Percentiles rank a stretch among this genome's conserved stretches.
These are phyloP conservation scores for Macrotus californicus DNA, from an alignment of 2,113 vertebrate genomes.

Conservation along the genomic window DNA sequence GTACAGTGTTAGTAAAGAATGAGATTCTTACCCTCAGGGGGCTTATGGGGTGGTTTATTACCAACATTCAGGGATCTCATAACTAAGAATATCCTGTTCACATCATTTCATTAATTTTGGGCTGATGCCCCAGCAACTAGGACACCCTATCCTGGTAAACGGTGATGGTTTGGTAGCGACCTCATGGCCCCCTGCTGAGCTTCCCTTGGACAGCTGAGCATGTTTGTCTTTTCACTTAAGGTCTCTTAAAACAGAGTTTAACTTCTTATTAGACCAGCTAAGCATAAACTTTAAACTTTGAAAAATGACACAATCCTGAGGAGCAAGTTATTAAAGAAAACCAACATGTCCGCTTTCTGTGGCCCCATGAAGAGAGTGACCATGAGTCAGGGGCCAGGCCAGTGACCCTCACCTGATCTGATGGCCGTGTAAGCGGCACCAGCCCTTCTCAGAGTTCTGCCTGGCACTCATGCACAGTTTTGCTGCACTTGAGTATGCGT, in stretches of 20 bases:
- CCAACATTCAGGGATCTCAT: neutral
- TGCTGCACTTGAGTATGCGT: fast-evolving
- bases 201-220: neutral
- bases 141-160: neutral
- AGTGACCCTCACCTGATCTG: neutral
- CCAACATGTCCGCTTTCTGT: neutral
- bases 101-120: neutral
- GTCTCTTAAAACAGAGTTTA: neutral
- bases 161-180: neutral
- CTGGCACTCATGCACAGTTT: no score
- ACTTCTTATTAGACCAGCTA: neutral
- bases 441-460: neutral
- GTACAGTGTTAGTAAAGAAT: neutral
- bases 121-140: neutral
- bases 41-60: neutral
- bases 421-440: fast-evolving
- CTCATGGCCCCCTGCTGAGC: neutral
- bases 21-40: neutral
- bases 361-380: neutral
- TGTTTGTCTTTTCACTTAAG: neutral
- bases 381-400: neutral
- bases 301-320: neutral
- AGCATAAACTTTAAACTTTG: neutral
- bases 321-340: neutral
- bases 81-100: neutral